These are phyloP conservation scores for Eristalis pertinax DNA, from an alignment of 2,888 invertebrate genomes.

Conservation along the genomic window DNA sequence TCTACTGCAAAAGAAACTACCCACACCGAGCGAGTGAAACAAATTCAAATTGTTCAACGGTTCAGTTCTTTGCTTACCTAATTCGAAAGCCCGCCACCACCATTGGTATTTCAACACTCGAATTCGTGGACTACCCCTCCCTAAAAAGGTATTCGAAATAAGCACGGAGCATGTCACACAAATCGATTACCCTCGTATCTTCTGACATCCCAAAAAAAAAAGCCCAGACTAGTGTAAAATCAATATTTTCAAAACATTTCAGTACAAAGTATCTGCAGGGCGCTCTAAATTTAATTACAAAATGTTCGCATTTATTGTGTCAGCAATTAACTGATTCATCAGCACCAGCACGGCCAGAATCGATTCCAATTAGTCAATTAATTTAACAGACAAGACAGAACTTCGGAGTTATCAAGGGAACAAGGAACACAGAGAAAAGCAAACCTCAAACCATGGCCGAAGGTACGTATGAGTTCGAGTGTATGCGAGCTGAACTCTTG, in stretches of 20 bases:
- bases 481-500: conserved; percentile 89
- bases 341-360: background rate
- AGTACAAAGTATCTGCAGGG: conserved; percentile 40
- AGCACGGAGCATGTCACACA: conserved; percentile 22
- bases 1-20: too few relatives aligned
- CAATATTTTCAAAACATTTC: conserved; percentile 62
- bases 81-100: background rate
- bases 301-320: conserved; percentile 33
- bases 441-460: conserved; percentile 79
- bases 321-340: conserved; percentile 33
- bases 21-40: too few relatives aligned
- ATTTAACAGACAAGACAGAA: background rate
- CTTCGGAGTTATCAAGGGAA: background rate
- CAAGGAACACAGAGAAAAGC: background rate
- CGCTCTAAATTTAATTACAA: conserved; percentile 45
- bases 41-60: background rate
- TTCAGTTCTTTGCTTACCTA: background rate
- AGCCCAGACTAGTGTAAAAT: conserved; percentile 43
- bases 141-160: conserved; percentile 30
- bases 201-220: conserved; percentile 9
- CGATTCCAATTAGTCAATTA: background rate
- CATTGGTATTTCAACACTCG: background rate
- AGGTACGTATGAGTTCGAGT: conserved; percentile 89
- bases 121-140: conserved; percentile 14
- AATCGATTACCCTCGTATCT: conserved; percentile 51